Base-by-base conservation (phyloP, 2,797 vertebrate species). In the Gallirallus australis region DNA sequence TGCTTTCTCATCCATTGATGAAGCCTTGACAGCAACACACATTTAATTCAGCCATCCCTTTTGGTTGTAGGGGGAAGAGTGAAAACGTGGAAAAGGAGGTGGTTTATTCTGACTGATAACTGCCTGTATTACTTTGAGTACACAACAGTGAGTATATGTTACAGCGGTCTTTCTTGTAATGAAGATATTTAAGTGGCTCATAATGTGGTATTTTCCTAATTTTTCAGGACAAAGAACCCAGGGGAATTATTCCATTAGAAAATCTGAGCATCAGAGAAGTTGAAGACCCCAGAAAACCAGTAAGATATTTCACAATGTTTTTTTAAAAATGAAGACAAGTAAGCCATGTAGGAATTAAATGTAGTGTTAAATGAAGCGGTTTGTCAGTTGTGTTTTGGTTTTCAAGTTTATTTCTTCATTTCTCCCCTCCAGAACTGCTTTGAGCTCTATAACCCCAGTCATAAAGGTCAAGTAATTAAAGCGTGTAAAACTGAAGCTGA, bases 41-140 rank as follows among this genome's bases (percentile, higher is more conserved):
- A 0, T 47, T 65, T 85, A 60, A 82, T 95, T 96, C 78, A 92
- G 13, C 19, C 3, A 12, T 78, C 23, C 82, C 39, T 94, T 97
- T 89, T 95, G 73, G 57, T 97, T 96, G 37, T 95, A 99, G 99
- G 99, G 7, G 99, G 99, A 91, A 98, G 99, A 77, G 99, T 99
- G 87, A 99, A 99, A 98, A 99, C 99, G 4, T 99, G 99, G 99
- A 99, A 99, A 96, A 98, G 99, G 80, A 98, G 99, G 52, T 99
- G 99, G 99, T 99, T 99, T 96, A 99, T 99, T 95, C 98, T 99
- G 94, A 99, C 99, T 0, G 99, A 99, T 98, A 99, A 99, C 97
- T 99, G 99, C 97, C 98, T 99, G 76, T 99, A 99, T 96, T 99
- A 99, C 98, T 99, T 99, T 94, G 99, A 99, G 87, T 99, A 99